These are phyloP conservation scores for Allygus modestus DNA, from an alignment of 2,888 invertebrate genomes.

Conservation along the genomic window DNA sequence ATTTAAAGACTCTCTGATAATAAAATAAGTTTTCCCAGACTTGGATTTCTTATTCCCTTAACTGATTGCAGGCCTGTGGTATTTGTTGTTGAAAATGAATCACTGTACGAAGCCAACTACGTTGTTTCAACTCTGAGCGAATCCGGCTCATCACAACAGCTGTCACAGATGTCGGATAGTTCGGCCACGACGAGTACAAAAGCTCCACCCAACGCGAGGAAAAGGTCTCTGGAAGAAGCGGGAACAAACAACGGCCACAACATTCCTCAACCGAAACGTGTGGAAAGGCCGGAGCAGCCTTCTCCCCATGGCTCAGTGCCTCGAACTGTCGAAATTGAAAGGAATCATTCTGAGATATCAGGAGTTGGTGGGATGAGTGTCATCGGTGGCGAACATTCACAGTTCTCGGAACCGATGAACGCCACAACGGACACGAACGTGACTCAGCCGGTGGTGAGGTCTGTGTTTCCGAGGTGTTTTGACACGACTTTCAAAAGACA, in stretches of 20 bases:
- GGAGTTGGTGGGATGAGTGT: background rate
- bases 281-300: background rate
- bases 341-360: background rate
- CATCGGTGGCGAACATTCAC: background rate
- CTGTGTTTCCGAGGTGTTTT: slow-evolving; percentile 59
- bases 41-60: too few relatives aligned
- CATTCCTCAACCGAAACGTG: background rate
- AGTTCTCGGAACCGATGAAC: slow-evolving; percentile 31
- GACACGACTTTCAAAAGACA: slow-evolving; percentile 52
- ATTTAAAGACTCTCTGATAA: too few relatives aligned
- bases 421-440: background rate
- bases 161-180: slow-evolving; percentile 46
- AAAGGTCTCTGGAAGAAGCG: slow-evolving; percentile 6
- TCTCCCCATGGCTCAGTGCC: background rate
- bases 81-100: slow-evolving; percentile 84
- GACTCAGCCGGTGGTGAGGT: slow-evolving; percentile 25
- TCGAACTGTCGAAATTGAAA: background rate
- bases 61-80: slow-evolving; percentile 81
- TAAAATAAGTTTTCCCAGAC: too few relatives aligned
- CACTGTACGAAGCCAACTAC: slow-evolving; percentile 87
- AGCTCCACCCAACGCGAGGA: slow-evolving; percentile 6
- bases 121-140: slow-evolving; percentile 85
- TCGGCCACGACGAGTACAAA: slow-evolving; percentile 12
- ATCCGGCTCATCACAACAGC: slow-evolving; percentile 42
- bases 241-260: background rate